Evolutionary conservation across 2,888 invertebrate species (phyloP), one percentile per base, ranked within the genome.

Genomic region (Melikaiella ostensackeni): DNA sequence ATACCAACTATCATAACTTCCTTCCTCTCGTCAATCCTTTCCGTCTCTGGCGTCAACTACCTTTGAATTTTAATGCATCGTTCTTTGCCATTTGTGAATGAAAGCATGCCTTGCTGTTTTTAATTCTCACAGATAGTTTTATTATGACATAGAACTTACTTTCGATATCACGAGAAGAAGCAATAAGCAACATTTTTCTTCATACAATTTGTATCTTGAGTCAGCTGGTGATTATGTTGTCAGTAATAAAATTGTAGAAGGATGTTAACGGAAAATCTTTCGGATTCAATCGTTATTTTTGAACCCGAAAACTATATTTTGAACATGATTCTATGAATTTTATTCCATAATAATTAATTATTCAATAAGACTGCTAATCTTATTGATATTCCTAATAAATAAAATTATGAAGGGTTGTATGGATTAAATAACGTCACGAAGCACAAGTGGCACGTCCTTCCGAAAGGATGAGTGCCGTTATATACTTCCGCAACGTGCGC

Each of bases 1-100:
- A 91, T 91, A 89, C 87, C 86, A 91, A 91, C 87, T 83, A 88
- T 82, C 82, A 83, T 81, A 87, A 89, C 91, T 91, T 91, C 91
- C 91, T 91, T 91, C 90, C 91, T 90, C 87, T 85, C 83, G 86
- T 86, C 88, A 82, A 84, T 85, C 84, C 85, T 86, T 84, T 86
- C 86, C 87, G 86, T 84, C 86, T 84, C 83, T 83, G 81, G 61
- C 83, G 82, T 79, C 82, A 79, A 77, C 81, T 80, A 76, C 81
- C 75, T 57, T 80, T 89, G 91, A 91, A 91, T 91, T 86, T 89
- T 85, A 91, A 91, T 90, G 77, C 57, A 77, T 46, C 66, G 27
- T 42, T 66, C 66, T 66, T 46, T 46, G 24, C 66, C 46, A 66
- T 46, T 66, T 66, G 46, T 66, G 30, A 66, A 66, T 46, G 66